phyloP scores from a whole-genome alignment of 2,797 vertebrate genomes.

The Eupleurogrammus muticus region DNA sequence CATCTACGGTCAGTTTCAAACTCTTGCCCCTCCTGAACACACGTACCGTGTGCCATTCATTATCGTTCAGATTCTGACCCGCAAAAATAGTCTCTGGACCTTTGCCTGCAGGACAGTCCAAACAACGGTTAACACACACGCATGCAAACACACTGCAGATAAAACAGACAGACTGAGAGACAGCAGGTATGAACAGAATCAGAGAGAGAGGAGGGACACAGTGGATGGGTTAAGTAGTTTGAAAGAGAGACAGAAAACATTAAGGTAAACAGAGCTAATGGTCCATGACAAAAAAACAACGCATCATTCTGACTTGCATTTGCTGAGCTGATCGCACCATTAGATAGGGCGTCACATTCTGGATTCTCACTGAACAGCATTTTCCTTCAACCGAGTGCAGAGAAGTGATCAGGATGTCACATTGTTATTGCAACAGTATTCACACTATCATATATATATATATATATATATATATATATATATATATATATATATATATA shows the following conservation, averaged over 20 bases:
- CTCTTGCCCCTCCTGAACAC: constrained; percentile 97
- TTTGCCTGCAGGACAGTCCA: constrained; percentile 99
- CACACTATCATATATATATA: constrained; percentile 1
- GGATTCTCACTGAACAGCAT: constrained; percentile 36
- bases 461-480: constrained; percentile 18
- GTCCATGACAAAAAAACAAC: constrained; percentile 47
- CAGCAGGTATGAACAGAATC: constrained; percentile 23
- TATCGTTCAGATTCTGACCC: constrained; percentile 99
- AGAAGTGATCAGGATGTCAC: constrained; percentile 38
- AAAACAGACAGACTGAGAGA: constrained; percentile 54
- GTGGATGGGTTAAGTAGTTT: constrained; percentile 47
- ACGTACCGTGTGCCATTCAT: constrained; percentile 99
- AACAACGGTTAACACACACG: constrained; percentile 83
- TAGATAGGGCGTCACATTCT: constrained; percentile 43
- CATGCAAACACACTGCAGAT: constrained; percentile 34
- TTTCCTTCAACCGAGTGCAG: constrained; percentile 41
- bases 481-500: constrained; percentile 21
- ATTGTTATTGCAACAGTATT: constrained; percentile 20
- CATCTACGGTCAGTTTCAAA: constrained; percentile 97
- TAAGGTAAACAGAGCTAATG: constrained; percentile 66
- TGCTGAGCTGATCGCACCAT: constrained; percentile 55
- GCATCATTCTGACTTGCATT: constrained; percentile 70
- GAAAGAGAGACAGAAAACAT: constrained; percentile 57
- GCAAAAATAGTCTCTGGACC: constrained; percentile 99
- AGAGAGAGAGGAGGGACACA: constrained; percentile 41